A percentile compares a stretch with the other conserved stretches of the same genome.
These are phyloP conservation scores for Brotula barbata DNA, from an alignment of 2,797 vertebrate genomes.

Conservation along the genomic window DNA sequence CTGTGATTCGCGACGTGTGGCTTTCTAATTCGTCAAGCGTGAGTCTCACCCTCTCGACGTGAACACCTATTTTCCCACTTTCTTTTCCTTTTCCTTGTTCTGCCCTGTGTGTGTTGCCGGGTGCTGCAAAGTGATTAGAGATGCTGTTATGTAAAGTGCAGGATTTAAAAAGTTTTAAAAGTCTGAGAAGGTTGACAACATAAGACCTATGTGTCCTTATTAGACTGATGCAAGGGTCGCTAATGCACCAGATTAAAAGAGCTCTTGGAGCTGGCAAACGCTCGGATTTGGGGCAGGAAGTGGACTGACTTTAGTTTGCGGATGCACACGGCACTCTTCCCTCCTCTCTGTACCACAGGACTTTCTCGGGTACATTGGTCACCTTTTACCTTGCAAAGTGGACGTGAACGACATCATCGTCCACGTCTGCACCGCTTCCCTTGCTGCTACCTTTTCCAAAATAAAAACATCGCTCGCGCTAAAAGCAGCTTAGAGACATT, in stretches of 20 bases:
- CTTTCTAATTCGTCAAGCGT: constrained; percentile 30
- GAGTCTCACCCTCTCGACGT: not conserved
- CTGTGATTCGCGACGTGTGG: constrained; percentile 14
- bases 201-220: constrained; percentile 53
- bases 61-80: not conserved
- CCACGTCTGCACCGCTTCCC: constrained; percentile 24
- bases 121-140: constrained; percentile 29
- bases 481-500: constrained; percentile 71
- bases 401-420: not conserved
- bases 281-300: constrained; percentile 44
- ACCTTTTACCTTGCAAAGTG: constrained; percentile 23
- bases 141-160: constrained; percentile 26
- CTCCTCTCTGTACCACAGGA: constrained; percentile 25
- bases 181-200: constrained; percentile 38
- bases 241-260: constrained; percentile 66
- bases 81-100: constrained; percentile 26
- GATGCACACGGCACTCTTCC: constrained; percentile 36
- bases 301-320: constrained; percentile 47
- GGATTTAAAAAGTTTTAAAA: constrained; percentile 42
- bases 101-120: constrained; percentile 18
- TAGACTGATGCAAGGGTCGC: constrained; percentile 41
- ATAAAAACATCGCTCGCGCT: constrained; percentile 58
- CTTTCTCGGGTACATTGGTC: constrained; percentile 45
- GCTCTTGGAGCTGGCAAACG: constrained; percentile 39
- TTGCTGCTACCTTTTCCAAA: constrained; percentile 46